These are phyloP conservation scores for Conus betulinus DNA, from an alignment of 1,140 invertebrate genomes.

Conservation along the genomic window DNA sequence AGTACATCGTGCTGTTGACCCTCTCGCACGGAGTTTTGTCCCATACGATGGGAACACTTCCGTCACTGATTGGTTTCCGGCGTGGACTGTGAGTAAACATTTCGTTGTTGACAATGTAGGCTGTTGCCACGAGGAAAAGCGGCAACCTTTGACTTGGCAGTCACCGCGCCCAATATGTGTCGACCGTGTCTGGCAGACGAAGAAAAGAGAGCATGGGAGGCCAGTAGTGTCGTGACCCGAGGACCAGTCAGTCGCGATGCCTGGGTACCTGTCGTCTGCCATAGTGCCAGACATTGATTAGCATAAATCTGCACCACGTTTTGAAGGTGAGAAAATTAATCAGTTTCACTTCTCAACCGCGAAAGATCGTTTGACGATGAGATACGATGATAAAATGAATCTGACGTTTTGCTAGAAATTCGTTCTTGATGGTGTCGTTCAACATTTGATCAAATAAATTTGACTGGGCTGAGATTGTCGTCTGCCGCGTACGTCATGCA, in stretches of 20 bases:
- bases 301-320: conserved; percentile 34
- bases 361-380: not conserved
- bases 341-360: not conserved
- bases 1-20: not conserved
- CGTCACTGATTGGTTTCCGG: conserved; percentile 16
- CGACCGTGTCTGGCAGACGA: not conserved
- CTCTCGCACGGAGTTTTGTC: conserved; percentile 7
- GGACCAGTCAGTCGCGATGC: not conserved
- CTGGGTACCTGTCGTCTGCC: conserved; percentile 34
- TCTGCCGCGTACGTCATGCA: conserved; percentile 8
- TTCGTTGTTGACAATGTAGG: conserved; percentile 22
- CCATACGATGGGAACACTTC: not conserved
- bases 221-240: not conserved
- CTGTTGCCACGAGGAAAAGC: not conserved
- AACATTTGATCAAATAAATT: not conserved
- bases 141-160: conserved; percentile 5
- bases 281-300: conserved; percentile 38
- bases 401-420: not conserved
- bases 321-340: conserved; percentile 19
- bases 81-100: not conserved
- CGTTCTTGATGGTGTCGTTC: not conserved
- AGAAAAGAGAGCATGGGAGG: not conserved
- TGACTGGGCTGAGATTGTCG: not conserved
- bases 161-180: too few relatives aligned
- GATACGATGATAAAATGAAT: not conserved